Conservation (phyloP, 2,797 vertebrate species). For the Meda fulgida region DNA sequence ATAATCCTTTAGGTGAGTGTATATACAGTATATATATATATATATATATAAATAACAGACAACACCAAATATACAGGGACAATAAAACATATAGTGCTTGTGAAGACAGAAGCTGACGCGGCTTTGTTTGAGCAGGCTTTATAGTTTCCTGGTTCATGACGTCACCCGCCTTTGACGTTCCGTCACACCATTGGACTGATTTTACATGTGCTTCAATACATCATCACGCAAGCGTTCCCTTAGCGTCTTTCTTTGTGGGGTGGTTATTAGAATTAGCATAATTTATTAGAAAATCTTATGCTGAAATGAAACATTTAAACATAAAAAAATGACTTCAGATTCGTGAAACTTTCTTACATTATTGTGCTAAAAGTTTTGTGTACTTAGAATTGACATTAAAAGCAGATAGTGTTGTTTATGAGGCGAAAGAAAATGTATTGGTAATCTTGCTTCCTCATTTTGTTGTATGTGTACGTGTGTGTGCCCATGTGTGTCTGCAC, state of each 20-base stretch:
- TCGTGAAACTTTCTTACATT: neutral
- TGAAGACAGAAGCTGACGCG: too few species aligned
- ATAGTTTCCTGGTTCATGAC: too few species aligned
- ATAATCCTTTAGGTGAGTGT: too few species aligned
- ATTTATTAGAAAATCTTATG: neutral
- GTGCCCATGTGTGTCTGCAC: neutral
- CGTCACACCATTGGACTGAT: too few species aligned
- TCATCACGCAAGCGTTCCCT: too few species aligned
- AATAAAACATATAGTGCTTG: too few species aligned
- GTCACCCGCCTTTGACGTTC: too few species aligned
- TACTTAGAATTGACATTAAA: neutral
- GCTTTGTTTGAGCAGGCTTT: too few species aligned
- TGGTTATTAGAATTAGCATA: neutral
- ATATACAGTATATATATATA: too few species aligned
- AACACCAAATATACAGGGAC: too few species aligned
- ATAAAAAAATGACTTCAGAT: neutral
- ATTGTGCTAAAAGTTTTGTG: neutral
- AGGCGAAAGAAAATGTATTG: neutral
- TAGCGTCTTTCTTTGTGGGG: neutral
- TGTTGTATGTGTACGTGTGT: neutral
- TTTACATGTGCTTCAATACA: too few species aligned
- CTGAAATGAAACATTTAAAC: neutral
- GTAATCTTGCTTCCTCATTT: constrained; percentile 18
- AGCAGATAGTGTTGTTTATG: neutral
- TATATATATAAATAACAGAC: too few species aligned